phyloP scores from a whole-genome alignment of 2,888 invertebrate genomes.

The Embidobia sp. region DNA sequence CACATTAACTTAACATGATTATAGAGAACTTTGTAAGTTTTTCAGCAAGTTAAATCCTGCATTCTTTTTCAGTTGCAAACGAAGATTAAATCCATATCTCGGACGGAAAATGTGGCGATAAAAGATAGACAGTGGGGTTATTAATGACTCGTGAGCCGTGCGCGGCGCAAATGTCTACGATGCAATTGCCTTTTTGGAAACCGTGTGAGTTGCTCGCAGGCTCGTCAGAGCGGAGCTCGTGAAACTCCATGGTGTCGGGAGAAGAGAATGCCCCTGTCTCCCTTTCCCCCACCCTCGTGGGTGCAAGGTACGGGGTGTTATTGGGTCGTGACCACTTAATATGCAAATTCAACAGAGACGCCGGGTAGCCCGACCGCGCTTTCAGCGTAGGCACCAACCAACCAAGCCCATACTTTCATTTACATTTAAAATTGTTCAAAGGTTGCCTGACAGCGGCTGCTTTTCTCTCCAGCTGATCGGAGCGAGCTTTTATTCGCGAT shows the following conservation, averaged over 20 bases:
- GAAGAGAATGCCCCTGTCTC: conserved; percentile 30
- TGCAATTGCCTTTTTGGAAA: conserved; percentile 46
- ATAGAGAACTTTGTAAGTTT: no score
- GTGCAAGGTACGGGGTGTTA: conserved; percentile 73
- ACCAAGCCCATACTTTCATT: conserved; percentile 80
- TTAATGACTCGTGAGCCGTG: conserved; percentile 44
- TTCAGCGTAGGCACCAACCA: conserved; percentile 71
- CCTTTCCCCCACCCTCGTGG: conserved; percentile 27
- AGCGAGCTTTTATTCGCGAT: conserved; percentile 41
- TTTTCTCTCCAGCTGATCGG: conserved; percentile 58
- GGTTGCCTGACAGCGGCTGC: conserved; percentile 75
- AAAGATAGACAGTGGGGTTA: conserved; percentile 15
- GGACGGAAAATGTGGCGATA: conserved; percentile 62
- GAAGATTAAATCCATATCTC: conserved; percentile 14
- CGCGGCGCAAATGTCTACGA: conserved; percentile 23
- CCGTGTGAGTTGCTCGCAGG: conserved; percentile 49
- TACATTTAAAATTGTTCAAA: conserved; percentile 81
- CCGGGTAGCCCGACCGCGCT: conserved; percentile 66
- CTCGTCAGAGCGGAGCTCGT: conserved; percentile 66
- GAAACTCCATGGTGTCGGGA: conserved; percentile 70
- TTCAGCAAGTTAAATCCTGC: no score
- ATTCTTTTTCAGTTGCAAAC: no score
- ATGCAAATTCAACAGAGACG: conserved; percentile 78
- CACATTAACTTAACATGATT: no score
- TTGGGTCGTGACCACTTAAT: conserved; percentile 81